Base-by-base conservation (phyloP, 1,140 invertebrate genomes). In the Oedothorax gibbosus region DNA sequence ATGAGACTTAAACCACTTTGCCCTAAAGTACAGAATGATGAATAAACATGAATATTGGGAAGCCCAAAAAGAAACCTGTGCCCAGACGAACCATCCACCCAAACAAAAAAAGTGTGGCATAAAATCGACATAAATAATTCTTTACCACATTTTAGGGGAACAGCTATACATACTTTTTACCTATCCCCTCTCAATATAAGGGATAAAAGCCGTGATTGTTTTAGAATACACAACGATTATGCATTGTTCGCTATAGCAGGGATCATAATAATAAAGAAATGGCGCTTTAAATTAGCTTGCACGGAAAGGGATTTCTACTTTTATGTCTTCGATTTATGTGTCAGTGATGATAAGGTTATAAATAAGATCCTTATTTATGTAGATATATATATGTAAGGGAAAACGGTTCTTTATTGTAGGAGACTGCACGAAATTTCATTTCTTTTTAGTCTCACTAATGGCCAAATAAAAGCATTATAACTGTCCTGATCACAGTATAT, bases 311-410 rank as follows among this genome's bases (percentile, higher is more conserved):
- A 73, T 64, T 84, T 84, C 68, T 76, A 75, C 71, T 71, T 84
- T 84, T 84, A 84, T 76, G 81, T 84, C 81, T 84, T 84, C 81
- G 81, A 84, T 84, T 84, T 84, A 84, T 84, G 81, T 84, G 81
- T 84, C 81, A 75, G 81, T 84, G 81, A 84, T 84, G 81, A 84
- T 84, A 84, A 84, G 81, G 71, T 84, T 75, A 84, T 84, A 84
- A 84, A 76, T 84, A 84, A 84, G 60, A 60, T 56, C 68, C 81
- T 84, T 84, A 84, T 84, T 84, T 84, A 84, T 84, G 81, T 75
- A 75, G n/a, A 54, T 79, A 66, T 79, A 77, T 62, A 77, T 49
- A 65, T 15, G 57, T 35, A 35, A 35, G 35, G 5, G 35, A 35
- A 35, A 35, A 35, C 35, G 35, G 35, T 35, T 35, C 35, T 35